A percentile compares a stretch with the other conserved stretches of the same genome.
Conservation (phyloP, 2,113 vertebrate species). For the Aegithalos caudatus region DNA sequence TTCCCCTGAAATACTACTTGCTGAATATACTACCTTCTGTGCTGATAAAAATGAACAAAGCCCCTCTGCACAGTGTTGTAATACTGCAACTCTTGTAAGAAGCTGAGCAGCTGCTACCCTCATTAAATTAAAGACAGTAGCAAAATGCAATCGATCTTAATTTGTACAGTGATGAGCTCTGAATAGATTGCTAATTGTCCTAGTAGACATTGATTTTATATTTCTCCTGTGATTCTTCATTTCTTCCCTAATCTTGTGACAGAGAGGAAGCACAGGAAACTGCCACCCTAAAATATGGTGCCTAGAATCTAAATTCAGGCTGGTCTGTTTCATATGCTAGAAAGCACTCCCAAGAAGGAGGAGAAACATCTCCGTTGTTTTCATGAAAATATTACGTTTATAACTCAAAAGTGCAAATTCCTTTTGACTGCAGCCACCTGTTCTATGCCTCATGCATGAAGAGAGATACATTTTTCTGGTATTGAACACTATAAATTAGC, state of each 20-base stretch:
- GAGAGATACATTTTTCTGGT: neutral
- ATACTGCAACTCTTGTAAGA: neutral
- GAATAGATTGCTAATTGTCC: conserved; percentile 38
- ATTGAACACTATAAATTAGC: neutral
- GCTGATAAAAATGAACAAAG: conserved; percentile 7
- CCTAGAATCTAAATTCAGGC: neutral
- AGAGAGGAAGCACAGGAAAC: neutral
- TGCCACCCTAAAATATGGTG: neutral
- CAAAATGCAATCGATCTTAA: conserved; percentile 47
- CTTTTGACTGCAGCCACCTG: neutral
- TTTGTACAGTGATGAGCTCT: conserved; percentile 31
- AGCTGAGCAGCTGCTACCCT: conserved; percentile 30
- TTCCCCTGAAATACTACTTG: conserved; percentile 1
- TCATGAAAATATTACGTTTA: neutral
- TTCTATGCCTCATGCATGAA: neutral
- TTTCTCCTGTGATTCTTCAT: neutral
- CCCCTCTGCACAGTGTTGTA: neutral
- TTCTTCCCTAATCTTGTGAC: neutral
- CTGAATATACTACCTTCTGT: neutral
- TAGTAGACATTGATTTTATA: conserved; percentile 2
- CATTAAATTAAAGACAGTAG: conserved; percentile 49
- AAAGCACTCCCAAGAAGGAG: neutral
- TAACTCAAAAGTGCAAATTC: neutral
- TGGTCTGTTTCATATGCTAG: neutral
- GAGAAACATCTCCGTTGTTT: neutral